Base-by-base conservation (phyloP, 1,140 invertebrate genomes). In the Ditylenchus dipsaci region DNA sequence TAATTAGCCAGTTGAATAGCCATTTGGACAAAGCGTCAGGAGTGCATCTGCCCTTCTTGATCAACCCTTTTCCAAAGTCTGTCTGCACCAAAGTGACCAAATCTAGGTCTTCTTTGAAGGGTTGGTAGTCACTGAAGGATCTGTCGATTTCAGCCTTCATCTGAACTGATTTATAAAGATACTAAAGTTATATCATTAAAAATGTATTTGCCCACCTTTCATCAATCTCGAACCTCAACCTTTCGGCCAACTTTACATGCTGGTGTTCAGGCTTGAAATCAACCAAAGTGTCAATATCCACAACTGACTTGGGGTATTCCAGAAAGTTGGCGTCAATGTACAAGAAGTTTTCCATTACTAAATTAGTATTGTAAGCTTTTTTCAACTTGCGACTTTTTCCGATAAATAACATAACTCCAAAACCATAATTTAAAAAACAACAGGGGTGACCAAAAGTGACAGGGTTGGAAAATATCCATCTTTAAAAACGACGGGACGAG, bases 11-110 rank as follows among this genome's bases (percentile, higher is more conserved):
- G 76, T 69, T 86, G 85, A 23, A 86, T 78, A 23, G 84, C 84
- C 76, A 86, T 80, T 73, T 86, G 86, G 30, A 86, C 83, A 77
- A 83, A 86, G 84, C 85, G 79, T 86, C 85, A n/a, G 85, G 85
- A 57, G 84, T 84, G 8, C 82, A 76, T 68, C 82, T 82, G 64
- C 78, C 83, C 43, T 83, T 82, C 72, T 86, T 86, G 63, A 86
- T 82, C 26, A 19, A 23, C 11, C 63, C 75, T 59, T 78, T 78
- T 42, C 76, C 76, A 59, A 72, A 78, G 29, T 78, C 74, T 17
- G 26, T 66, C 21, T 76, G 78, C 19, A 76, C 33, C n/a, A 73
- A 67, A 26, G 74, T 68, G 15, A 66, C 69, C 21, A 79, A 38
- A 26, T 78, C 77, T 19, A 78, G 21, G 45, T 78, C 74, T 13